phyloP scores from a whole-genome alignment of 2,888 invertebrate species.

The Synergus itoensis region DNA sequence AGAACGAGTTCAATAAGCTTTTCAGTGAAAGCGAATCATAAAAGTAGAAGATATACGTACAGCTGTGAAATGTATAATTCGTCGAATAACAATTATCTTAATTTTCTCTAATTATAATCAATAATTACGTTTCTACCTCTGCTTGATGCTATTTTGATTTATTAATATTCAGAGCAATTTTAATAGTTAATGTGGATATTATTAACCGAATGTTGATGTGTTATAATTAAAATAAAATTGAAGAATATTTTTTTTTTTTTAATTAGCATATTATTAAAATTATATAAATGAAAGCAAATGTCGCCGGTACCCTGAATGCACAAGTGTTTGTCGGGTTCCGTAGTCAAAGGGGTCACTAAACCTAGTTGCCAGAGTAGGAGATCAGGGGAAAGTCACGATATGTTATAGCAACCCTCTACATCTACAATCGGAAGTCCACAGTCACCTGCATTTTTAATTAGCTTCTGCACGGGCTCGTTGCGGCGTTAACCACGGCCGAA shows the following conservation, averaged over 20 bases:
- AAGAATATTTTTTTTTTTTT: not conserved
- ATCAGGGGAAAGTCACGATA: not conserved
- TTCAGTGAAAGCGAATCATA: too few relatives aligned
- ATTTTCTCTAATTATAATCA: too few relatives aligned
- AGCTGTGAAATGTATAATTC: too few relatives aligned
- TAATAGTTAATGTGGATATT: not conserved
- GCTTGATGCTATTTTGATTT: too few relatives aligned
- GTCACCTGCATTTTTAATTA: constrained; percentile 34
- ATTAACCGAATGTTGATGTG: not conserved
- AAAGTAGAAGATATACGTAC: too few relatives aligned
- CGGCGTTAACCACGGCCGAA: constrained; percentile 27
- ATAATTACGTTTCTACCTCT: too few relatives aligned
- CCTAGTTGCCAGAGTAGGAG: not conserved
- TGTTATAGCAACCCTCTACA: constrained; percentile 3
- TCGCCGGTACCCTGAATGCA: not conserved
- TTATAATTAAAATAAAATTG: not conserved
- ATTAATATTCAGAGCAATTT: too few relatives aligned
- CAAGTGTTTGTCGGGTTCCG: constrained; percentile 31
- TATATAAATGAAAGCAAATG: not conserved
- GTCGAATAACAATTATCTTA: too few relatives aligned
- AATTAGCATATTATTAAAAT: not conserved
- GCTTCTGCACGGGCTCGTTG: constrained; percentile 34
- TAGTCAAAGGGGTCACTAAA: constrained; percentile 32
- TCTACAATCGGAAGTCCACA: constrained; percentile 36
- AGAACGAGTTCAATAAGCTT: too few relatives aligned